Conservation (phyloP, 2,797 vertebrate genomes). For the Adelosebastes latens region DNA sequence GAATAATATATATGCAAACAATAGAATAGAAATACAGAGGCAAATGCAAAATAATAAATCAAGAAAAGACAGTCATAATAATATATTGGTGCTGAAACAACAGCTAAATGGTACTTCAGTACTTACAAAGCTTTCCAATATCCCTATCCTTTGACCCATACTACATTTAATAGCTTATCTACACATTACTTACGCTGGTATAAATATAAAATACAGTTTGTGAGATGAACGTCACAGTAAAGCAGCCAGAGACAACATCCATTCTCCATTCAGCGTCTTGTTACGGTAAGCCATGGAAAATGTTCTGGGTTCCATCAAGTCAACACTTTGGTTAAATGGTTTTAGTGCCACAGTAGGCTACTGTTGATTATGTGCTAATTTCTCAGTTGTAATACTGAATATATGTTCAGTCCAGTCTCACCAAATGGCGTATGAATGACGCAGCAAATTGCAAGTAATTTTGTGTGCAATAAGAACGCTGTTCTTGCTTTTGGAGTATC, state of each 20-base stretch:
- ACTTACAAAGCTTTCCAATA: not conserved
- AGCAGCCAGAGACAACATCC: not conserved
- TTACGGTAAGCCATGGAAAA: not conserved
- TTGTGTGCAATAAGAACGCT: not conserved
- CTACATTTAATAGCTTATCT: not conserved
- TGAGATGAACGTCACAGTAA: not conserved
- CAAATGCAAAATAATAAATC: not conserved
- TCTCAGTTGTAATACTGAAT: not conserved
- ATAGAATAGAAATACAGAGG: not conserved
- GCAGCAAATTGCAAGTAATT: not conserved
- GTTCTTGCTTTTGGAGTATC: not conserved
- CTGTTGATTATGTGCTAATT: not conserved
- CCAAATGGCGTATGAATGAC: not conserved
- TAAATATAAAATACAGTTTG: not conserved
- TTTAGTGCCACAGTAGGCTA: not conserved
- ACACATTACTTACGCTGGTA: not conserved
- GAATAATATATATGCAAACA: not conserved
- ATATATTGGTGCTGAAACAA: not conserved
- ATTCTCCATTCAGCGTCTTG: not conserved
- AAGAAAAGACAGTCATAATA: not conserved
- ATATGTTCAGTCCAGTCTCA: not conserved
- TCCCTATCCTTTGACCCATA: not conserved
- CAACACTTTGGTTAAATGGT: constrained; percentile 2
- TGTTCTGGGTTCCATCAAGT: constrained; percentile 31
- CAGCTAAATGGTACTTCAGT: not conserved